A percentile compares a stretch with the other conserved stretches of the same genome.
Conservation (phyloP, 2,113 vertebrate species). For the Saccopteryx leptura region DNA sequence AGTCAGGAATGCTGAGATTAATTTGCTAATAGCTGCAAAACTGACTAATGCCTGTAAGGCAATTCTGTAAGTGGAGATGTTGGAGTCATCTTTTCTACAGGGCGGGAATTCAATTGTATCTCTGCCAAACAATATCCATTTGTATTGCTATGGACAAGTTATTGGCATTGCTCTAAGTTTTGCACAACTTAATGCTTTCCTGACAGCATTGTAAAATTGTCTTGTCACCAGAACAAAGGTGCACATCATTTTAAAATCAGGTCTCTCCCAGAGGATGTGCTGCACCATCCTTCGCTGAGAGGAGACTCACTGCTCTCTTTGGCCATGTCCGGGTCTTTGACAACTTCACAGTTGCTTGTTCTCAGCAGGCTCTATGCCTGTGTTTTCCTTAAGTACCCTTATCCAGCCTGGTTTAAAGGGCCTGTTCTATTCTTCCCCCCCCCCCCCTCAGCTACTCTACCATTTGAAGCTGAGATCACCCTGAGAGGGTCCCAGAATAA, state of each 20-base stretch:
- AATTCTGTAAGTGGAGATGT: slow-evolving; percentile 18
- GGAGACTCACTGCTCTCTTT: neutral
- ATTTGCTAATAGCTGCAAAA: slow-evolving; percentile 28
- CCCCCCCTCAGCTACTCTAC: neutral
- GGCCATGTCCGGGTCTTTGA: neutral
- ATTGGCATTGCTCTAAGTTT: slow-evolving; percentile 1
- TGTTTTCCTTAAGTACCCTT: neutral
- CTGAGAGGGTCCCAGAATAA: neutral
- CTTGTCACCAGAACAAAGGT: neutral
- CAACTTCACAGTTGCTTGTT: neutral
- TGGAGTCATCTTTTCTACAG: neutral
- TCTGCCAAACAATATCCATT: neutral
- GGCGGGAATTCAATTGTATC: neutral
- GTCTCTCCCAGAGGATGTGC: neutral
- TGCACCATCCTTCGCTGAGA: neutral
- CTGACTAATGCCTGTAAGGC: neutral
- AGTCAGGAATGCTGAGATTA: slow-evolving; percentile 30
- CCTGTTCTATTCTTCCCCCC: neutral
- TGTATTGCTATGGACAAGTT: neutral
- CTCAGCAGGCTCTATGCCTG: neutral
- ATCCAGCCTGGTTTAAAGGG: neutral
- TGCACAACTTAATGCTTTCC: neutral
- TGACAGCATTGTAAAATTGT: neutral
- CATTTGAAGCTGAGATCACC: neutral
- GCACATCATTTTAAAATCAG: neutral